Base-by-base conservation (phyloP, 1,140 invertebrate species). In the Ostrea denselamellosa region DNA sequence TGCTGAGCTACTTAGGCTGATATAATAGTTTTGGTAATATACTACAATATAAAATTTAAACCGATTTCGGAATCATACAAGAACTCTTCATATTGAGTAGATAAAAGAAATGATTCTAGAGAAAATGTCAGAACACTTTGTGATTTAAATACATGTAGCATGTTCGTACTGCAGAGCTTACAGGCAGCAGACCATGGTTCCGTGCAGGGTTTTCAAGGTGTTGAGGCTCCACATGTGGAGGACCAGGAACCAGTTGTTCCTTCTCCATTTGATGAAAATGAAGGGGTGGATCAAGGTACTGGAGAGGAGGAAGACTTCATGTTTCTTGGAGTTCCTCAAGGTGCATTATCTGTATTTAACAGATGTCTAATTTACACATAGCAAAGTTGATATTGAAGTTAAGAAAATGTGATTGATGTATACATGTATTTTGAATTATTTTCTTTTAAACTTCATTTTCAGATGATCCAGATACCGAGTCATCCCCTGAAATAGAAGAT, bases 401-500 rank as follows among this genome's bases (percentile, higher is more conserved):
- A 44, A 44, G 34, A 44, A 44, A 44, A 44, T 44, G 34, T 44
- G 34, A 44, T 44, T 44, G 34, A 44, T 44, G 34, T 5, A 44
- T 44, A 44, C 34, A 44, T 44, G 34, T 44, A 44, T 44, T 5
- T 1, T 44, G 34, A 44, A 44, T 1, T 44, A 44, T 44, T 44
- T 44, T 44, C 34, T 44, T 2, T 44, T 44, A 44, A 44, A 44
- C 34, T 44, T 2, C 34, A 53, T 77, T 71, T 77, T 19, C 34
- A 86, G 85, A 86, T 86, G 85, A 77, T n/a, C 62, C 62, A 52
- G 85, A 86, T 53, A 86, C 85, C 2, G 85, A 86, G 51, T 86
- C 85, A 19, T 71, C 85, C 17, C 34, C 85, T 12, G 85, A 86
- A 44, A 86, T 86, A 44, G 85, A 71, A 10, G 85, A 86, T 34